Evolutionary conservation across 2,888 invertebrate genomes (phyloP), one percentile per base, ranked within the genome.

Genomic region (Meteorus cinctellus): DNA sequence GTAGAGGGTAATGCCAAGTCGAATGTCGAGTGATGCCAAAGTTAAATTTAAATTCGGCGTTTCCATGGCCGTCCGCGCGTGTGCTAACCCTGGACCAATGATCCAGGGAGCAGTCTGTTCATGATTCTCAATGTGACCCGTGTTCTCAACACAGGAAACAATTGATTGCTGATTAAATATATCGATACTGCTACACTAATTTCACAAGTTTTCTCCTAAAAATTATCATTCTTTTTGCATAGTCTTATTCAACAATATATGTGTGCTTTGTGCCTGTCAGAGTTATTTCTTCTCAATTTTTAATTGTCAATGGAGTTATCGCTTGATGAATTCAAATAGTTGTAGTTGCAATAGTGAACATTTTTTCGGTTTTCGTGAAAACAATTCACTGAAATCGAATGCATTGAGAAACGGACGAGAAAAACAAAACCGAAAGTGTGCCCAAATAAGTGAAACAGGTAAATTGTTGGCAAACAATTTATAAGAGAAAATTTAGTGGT

Each of bases 31-130:
- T 87, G 88, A 88, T 87, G 90, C 90, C 89, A 89, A 89, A 89
- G 88, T 89, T 90, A 90, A 90, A 89, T 89, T 89, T 90, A 90
- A 89, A 85, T 84, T 63, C 81, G 82, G 83, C 84, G 85, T 86
- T 86, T 84, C 86, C 85, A 84, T 82, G 81, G 72, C 27, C 77
- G 81, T 83, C 84, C 82, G 86, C 84, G 81, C 80, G 80, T 75
- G 80, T 84, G 85, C 84, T 83, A 83, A 85, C 86, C 85, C 87
- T 88, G 89, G 89, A 88, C 86, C 88, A 85, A 82, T 86, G 85
- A 86, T 88, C 87, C 87, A 87, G 84, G 77, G 70, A 77, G 81
- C 87, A 89, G 88, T 89, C 89, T 87, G 86, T 86, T 86, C 86
- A 85, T 86, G 86, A 80, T 85, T 85, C 84, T 86, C 85, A 84